A percentile compares a stretch with the other conserved stretches of the same genome.
These are phyloP conservation scores for Danio rerio DNA, from an alignment of 2,113 vertebrate species.

Conservation along the genomic window GRCz12tu NC_133193.1:9256001-9256500, in stretches of 20 bases:
- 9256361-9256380: constrained; percentile 29
- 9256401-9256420: neutral
- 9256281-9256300: constrained; percentile 39
- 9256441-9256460: neutral
- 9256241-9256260: constrained; percentile 45
- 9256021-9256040: too few relatives aligned
- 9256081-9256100: constrained; percentile 27
- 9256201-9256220: constrained; percentile 31
- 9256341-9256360: constrained; percentile 1
- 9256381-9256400: neutral
- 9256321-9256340: constrained; percentile 10
- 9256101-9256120: constrained; percentile 18
- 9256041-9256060: neutral
- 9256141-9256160: constrained; percentile 23
- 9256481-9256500: too few relatives aligned
- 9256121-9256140: neutral
- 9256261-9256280: constrained; percentile 49
- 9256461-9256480: too few relatives aligned
- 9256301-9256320: constrained; percentile 8
- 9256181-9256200: constrained; percentile 50
- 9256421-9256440: neutral
- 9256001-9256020: too few relatives aligned
- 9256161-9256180: constrained; percentile 47
- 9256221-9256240: constrained; percentile 22
- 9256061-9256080: constrained; percentile 14